phyloP scores from a whole-genome alignment of 2,797 vertebrate species.

The Xenentodon cancila region DNA sequence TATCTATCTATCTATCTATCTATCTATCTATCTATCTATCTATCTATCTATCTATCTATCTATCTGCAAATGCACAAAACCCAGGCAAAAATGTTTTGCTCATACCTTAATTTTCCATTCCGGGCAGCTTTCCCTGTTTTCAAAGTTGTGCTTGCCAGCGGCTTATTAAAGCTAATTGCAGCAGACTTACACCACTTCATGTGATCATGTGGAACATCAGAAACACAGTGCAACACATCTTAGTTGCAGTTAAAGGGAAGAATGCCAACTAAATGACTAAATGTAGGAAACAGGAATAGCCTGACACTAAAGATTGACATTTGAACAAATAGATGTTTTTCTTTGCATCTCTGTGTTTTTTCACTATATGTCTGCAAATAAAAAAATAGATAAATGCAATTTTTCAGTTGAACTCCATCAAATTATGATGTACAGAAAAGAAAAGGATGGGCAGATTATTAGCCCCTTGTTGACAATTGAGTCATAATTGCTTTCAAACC shows the following conservation, averaged over 20 bases:
- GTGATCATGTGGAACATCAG: slow-evolving; percentile 59
- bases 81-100: slow-evolving; percentile 21
- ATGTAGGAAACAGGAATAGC: slow-evolving; percentile 4
- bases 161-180: slow-evolving; percentile 67
- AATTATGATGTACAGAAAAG: no score
- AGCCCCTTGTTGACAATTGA: no score
- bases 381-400: not conserved
- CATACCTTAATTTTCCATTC: slow-evolving; percentile 51
- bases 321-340: slow-evolving; percentile 11
- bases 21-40: no score
- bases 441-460: no score
- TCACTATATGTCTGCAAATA: no score
- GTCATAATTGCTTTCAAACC: no score
- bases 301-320: slow-evolving; percentile 2
- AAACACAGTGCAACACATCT: slow-evolving; percentile 42
- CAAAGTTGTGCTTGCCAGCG: slow-evolving; percentile 50
- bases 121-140: slow-evolving; percentile 55
- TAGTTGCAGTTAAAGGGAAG: slow-evolving; percentile 37
- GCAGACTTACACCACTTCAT: slow-evolving; percentile 60
- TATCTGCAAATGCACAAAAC: slow-evolving; percentile 38
- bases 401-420: no score
- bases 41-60: no score
- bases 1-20: no score
- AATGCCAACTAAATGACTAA: slow-evolving; percentile 31
- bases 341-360: not conserved